A percentile compares a stretch with the other conserved stretches of the same genome.
Evolutionary conservation across 2,888 invertebrate genomes (phyloP).

Genomic region (Glaucopsyche alexis): DNA sequence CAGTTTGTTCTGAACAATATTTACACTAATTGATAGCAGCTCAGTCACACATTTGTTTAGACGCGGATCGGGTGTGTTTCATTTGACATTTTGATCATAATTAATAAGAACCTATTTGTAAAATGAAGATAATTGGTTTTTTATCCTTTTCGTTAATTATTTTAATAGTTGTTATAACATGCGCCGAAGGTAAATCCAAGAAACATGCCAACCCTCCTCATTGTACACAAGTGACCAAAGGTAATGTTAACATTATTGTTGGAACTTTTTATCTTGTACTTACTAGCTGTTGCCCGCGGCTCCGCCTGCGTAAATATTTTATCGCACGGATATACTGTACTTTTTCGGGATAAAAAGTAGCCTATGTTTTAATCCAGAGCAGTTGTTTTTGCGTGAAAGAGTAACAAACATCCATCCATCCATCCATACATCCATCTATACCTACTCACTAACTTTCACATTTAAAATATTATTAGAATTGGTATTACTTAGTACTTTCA

Average conservation of each 20-base stretch:
- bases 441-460: no score
- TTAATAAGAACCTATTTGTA: not conserved
- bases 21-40: not conserved
- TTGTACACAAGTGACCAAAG: constrained; percentile 60
- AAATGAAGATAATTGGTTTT: not conserved
- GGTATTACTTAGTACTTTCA: no score
- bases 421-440: no score
- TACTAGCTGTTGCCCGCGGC: no score
- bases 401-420: no score
- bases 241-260: constrained; percentile 42
- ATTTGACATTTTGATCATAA: not conserved
- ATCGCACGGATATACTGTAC: no score
- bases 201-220: constrained; percentile 52
- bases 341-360: no score
- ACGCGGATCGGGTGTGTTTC: not conserved
- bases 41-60: not conserved
- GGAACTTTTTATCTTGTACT: not conserved
- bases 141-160: not conserved
- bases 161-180: constrained; percentile 11
- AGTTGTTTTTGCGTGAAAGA: no score
- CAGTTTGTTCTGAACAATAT: no score
- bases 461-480: no score
- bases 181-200: constrained; percentile 41
- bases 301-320: no score
- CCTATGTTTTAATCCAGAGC: no score